Evolutionary conservation across 2,797 vertebrate species (phyloP).

Genomic region (Mus minutoides): DNA sequence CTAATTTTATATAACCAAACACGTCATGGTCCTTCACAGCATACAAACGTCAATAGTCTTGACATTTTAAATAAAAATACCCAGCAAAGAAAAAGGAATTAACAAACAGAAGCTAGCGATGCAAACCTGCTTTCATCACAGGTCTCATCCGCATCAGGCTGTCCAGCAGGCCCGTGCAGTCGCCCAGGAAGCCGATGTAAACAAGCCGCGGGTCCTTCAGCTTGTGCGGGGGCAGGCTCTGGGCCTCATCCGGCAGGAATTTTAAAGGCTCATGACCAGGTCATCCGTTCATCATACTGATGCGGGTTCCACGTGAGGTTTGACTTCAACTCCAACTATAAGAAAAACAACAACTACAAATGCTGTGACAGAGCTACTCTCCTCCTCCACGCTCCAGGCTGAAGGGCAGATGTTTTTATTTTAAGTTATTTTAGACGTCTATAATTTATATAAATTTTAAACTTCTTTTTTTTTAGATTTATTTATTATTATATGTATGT

Average conservation of each 20-base stretch:
- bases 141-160: conserved; percentile 89
- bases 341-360: conserved; percentile 25
- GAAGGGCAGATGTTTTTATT: conserved; percentile 35
- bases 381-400: background rate
- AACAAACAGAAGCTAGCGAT: conserved; percentile 90
- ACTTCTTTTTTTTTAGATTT: too few species aligned
- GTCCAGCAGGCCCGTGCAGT: conserved; percentile 87
- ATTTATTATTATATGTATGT: too few species aligned
- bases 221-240: conserved; percentile 90
- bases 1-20: conserved; percentile 89
- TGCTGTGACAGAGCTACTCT: fast-evolving
- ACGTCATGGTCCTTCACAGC: conserved; percentile 92
- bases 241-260: conserved; percentile 90
- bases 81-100: conserved; percentile 92
- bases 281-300: conserved; percentile 82
- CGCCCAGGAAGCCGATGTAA: conserved; percentile 88
- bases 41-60: conserved; percentile 85
- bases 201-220: conserved; percentile 89
- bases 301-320: conserved; percentile 67
- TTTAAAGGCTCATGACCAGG: conserved; percentile 83
- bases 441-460: background rate
- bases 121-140: conserved; percentile 90
- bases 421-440: background rate
- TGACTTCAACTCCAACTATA: conserved; percentile 72
- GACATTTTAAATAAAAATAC: conserved; percentile 90